Base-by-base conservation (phyloP, 2,113 vertebrate genomes). In the Sander lucioperca region DNA sequence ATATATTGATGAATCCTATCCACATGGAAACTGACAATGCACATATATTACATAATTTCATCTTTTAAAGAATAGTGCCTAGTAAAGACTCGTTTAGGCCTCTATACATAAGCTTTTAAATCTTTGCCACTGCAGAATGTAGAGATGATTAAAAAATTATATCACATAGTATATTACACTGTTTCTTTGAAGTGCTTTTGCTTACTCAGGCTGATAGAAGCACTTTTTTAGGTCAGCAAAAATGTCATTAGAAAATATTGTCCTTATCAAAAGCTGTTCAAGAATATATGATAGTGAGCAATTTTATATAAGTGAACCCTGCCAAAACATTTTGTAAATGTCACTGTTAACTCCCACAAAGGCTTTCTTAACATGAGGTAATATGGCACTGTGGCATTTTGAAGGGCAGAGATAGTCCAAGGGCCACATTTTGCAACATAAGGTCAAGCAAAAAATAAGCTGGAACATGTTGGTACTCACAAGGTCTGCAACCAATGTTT, bases 261-360 rank as follows among this genome's bases (percentile, higher is more conserved):
- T 91, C 80, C 84, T 86, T 88, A 88, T 91, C 86, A 88, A 76
- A 85, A 79, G 67, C 74, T 58, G 56, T 25, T 86, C 62, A 50
- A 79, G 85, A 82, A 82, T 85, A 90, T 84, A 86, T 84, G 79
- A 86, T 84, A 81, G 74, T 19, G 77, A 85, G 73, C 73, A 75
- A 83, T 85, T 82, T 85, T 83, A 71, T 56, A 70, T 30, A 62
- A 56, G 56, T 79, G 72, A 86, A 88, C 76, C 19, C 33, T 62
- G 68, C 77, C 83, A 70, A 65, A 86, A 83, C 54, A 51, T 43
- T 14, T 61, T 54, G 58, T 78, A 93, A 93, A 94, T 92, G 93
- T 93, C 90, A 93, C 54, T 6, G 65, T 89, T 89, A 78, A 84
- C 77, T 85, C 82, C 74, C 80, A 74, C 43, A 66, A 62, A 86